These are phyloP conservation scores for Dasysyrphus tricinctus DNA, from an alignment of 2,888 invertebrate species.

Conservation along the genomic window DNA sequence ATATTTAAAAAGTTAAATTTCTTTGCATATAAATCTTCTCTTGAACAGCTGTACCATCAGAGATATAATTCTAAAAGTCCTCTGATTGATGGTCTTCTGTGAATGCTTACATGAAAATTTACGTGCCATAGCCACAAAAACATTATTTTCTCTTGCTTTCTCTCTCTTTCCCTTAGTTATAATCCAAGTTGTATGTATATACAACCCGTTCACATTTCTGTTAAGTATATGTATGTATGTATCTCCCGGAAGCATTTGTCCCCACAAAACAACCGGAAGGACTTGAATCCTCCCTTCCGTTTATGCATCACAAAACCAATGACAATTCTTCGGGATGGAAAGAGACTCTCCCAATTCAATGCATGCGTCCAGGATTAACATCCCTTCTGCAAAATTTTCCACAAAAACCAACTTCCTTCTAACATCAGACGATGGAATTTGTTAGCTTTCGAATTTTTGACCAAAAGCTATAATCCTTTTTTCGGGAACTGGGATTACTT, in stretches of 20 bases:
- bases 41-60: slow-evolving; percentile 36
- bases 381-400: slow-evolving; percentile 16
- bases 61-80: slow-evolving; percentile 32
- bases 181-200: background rate
- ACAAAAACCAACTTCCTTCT: slow-evolving; percentile 4
- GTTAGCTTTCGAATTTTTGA: slow-evolving; percentile 58
- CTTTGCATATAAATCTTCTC: slow-evolving; percentile 23
- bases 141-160: slow-evolving; percentile 11
- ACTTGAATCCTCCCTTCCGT: slow-evolving; percentile 11
- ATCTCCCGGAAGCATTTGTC: slow-evolving; percentile 57
- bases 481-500: slow-evolving; percentile 32
- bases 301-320: slow-evolving; percentile 25
- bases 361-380: slow-evolving; percentile 30
- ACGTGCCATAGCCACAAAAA: slow-evolving; percentile 34
- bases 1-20: slow-evolving; percentile 46
- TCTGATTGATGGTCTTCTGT: slow-evolving; percentile 62
- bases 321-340: slow-evolving; percentile 34
- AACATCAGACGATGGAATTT: slow-evolving; percentile 42
- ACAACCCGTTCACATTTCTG: slow-evolving; percentile 45
- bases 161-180: background rate
- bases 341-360: background rate
- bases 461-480: slow-evolving; percentile 46
- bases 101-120: slow-evolving; percentile 36
- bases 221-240: background rate
- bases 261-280: slow-evolving; percentile 29